A percentile compares a stretch with the other conserved stretches of the same genome.
Conservation (phyloP, 2,888 invertebrate genomes). For the Leptinotarsa juncta region DNA sequence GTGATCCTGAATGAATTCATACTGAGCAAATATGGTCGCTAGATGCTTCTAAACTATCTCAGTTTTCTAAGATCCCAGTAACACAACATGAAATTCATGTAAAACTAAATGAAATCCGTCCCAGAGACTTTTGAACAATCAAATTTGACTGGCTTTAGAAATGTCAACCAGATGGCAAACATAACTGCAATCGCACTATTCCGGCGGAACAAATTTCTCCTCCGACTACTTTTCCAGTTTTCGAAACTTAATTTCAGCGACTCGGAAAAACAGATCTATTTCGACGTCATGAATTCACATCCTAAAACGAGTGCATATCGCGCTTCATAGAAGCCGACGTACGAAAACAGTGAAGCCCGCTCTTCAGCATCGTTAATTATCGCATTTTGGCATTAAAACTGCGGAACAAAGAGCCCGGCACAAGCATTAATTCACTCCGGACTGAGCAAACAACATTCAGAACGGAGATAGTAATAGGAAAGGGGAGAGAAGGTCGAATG, state of each 20-base stretch:
- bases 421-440: conserved; percentile 39
- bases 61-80: too few species aligned
- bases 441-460: conserved; percentile 34
- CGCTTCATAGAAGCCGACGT: conserved; percentile 27
- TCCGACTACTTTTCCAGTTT: neutral
- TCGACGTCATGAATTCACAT: conserved; percentile 13
- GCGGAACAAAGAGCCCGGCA: conserved; percentile 40
- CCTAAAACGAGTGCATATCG: conserved; percentile 16
- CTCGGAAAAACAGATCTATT: conserved; percentile 1
- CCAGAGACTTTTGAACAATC: neutral
- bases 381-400: conserved; percentile 41
- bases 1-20: too few species aligned
- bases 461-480: conserved; percentile 19
- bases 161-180: too few species aligned
- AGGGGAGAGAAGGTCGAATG: conserved; percentile 1
- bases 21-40: too few species aligned
- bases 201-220: neutral
- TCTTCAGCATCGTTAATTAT: conserved; percentile 41
- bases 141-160: neutral
- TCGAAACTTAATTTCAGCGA: conserved; percentile 8
- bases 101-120: too few species aligned
- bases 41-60: too few species aligned
- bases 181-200: neutral
- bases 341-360: conserved; percentile 38
- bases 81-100: too few species aligned